Conservation (phyloP, 2,113 vertebrate genomes). For the Ameiurus melas region DNA sequence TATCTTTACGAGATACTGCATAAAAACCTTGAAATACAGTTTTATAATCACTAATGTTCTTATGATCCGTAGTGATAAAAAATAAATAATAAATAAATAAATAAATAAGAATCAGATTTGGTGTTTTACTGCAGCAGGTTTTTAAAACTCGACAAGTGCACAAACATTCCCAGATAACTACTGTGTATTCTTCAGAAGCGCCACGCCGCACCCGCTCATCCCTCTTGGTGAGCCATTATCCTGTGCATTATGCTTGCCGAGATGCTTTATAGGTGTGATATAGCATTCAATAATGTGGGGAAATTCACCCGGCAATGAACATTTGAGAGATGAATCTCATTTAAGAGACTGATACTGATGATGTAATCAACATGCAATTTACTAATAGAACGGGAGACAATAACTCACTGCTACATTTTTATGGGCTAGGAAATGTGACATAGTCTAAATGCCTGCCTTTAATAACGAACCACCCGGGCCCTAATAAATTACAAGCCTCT, state of each 20-base stretch:
- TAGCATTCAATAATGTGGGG: slow-evolving; percentile 46
- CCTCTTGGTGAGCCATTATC: slow-evolving; percentile 38
- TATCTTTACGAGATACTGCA: neutral
- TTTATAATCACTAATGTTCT: slow-evolving; percentile 22
- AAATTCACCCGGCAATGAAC: slow-evolving; percentile 44
- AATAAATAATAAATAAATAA: too few species aligned
- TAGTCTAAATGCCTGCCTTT: slow-evolving; percentile 46
- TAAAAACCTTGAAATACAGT: slow-evolving; percentile 5
- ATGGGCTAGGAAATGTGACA: slow-evolving; percentile 40
- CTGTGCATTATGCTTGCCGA: slow-evolving; percentile 36
- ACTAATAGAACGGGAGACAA: slow-evolving; percentile 52
- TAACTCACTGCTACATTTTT: slow-evolving; percentile 51
- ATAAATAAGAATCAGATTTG: neutral
- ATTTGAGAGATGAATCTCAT: slow-evolving; percentile 45
- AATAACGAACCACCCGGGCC: slow-evolving; percentile 33
- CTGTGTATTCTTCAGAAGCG: neutral
- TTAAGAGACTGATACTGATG: slow-evolving; percentile 53
- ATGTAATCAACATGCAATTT: slow-evolving; percentile 59
- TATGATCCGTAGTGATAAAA: slow-evolving; percentile 22
- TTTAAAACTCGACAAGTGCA: slow-evolving; percentile 19
- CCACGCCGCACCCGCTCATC: slow-evolving; percentile 22
- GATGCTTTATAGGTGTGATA: slow-evolving; percentile 49
- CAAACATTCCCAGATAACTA: neutral
- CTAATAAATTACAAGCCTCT: slow-evolving; percentile 39
- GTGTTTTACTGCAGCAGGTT: neutral